phyloP scores from a whole-genome alignment of 2,797 vertebrate genomes.

The Sebastolobus alascanus region DNA sequence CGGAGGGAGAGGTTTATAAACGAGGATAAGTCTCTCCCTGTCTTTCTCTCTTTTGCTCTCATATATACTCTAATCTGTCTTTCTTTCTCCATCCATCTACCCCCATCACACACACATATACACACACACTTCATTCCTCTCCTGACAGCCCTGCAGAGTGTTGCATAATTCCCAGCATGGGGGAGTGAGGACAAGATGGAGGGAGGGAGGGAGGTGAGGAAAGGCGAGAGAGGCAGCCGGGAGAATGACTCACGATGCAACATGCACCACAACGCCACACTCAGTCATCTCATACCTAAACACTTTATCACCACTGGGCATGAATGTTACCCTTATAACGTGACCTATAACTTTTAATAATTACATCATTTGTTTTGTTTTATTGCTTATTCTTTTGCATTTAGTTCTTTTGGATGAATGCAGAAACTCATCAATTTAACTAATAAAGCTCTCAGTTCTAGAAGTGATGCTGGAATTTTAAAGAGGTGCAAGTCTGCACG shows the following conservation, averaged over 20 bases:
- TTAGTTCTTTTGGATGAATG: not conserved
- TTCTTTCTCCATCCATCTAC: slow-evolving; percentile 14
- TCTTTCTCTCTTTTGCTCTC: slow-evolving; percentile 16
- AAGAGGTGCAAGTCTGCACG: not conserved
- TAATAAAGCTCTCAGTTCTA: not conserved
- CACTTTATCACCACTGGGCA: not conserved
- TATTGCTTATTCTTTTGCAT: not conserved
- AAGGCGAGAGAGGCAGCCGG: slow-evolving; percentile 27
- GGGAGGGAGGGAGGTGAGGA: slow-evolving; percentile 42
- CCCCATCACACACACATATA: not conserved
- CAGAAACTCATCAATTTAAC: not conserved
- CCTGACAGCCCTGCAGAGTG: slow-evolving; percentile 47
- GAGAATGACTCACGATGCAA: slow-evolving; percentile 66
- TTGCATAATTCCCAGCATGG: slow-evolving; percentile 69
- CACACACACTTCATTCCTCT: not conserved
- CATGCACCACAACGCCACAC: slow-evolving; percentile 15
- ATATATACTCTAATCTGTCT: slow-evolving; percentile 14
- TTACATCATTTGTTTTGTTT: not conserved
- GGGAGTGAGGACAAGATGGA: slow-evolving; percentile 33
- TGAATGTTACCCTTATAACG: not conserved
- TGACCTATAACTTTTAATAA: not conserved
- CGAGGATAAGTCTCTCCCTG: slow-evolving; percentile 6
- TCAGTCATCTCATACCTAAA: not conserved
- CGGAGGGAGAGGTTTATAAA: slow-evolving; percentile 20
- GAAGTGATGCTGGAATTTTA: not conserved